phyloP scores from a whole-genome alignment of 2,888 invertebrate genomes.

The Ethmia dodecea region DNA sequence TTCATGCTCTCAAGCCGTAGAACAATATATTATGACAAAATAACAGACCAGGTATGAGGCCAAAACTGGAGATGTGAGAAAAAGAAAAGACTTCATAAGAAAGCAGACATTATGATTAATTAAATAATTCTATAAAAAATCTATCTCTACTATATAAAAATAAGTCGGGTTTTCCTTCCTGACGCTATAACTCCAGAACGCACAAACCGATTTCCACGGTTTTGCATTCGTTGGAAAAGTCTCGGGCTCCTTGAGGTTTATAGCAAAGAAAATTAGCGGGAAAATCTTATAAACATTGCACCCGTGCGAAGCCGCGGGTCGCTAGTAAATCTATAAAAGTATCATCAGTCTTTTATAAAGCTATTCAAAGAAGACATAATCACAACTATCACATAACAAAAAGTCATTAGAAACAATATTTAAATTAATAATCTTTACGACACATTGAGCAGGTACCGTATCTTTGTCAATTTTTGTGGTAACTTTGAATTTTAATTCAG shows the following conservation, averaged over 20 bases:
- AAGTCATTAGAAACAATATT: conserved; percentile 10
- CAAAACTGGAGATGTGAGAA: not conserved
- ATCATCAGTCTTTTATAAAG: not conserved
- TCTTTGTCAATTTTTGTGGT: not conserved
- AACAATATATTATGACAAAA: not conserved
- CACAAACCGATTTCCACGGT: no score
- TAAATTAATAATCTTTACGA: conserved; percentile 11
- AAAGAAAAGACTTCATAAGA: not conserved
- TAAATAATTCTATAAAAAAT: not conserved
- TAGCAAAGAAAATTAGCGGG: no score
- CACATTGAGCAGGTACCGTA: conserved; percentile 9
- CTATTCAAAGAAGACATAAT: conserved; percentile 10
- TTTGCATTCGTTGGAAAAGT: no score
- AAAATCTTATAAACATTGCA: no score
- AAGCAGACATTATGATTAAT: not conserved
- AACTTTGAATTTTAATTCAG: conserved; percentile 2
- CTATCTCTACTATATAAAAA: no score
- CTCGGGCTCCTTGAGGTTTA: no score
- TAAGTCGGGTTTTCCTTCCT: no score
- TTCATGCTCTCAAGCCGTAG: no score
- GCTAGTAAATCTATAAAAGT: no score
- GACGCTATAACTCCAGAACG: no score
- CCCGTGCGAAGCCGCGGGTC: no score
- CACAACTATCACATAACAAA: conserved; percentile 11
- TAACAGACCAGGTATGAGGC: not conserved